Evolutionary conservation across 2,113 vertebrate species (phyloP).

Genomic region (Plestiodon gilberti): DNA sequence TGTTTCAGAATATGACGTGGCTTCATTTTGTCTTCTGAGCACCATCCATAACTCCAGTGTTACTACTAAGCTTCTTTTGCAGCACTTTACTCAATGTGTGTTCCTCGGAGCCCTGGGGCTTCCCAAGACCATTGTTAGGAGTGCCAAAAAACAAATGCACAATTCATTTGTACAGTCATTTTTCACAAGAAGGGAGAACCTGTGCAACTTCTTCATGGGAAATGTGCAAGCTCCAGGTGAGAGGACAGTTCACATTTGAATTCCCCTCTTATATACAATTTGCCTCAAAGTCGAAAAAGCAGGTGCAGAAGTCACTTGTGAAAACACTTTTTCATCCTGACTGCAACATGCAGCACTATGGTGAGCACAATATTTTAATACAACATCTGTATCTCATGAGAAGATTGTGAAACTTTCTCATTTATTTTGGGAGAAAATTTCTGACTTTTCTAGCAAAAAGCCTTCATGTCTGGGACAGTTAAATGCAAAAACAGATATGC

Average conservation of each 20-base stretch:
- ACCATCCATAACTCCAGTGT: background rate
- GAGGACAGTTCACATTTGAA: background rate
- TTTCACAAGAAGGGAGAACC: background rate
- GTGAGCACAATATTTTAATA: background rate
- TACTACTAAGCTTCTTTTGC: background rate
- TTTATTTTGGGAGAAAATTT: background rate
- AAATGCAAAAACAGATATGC: background rate
- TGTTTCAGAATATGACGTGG: background rate
- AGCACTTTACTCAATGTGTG: too few relatives aligned
- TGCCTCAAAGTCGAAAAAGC: background rate
- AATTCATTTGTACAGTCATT: background rate
- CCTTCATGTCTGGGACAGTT: conserved; percentile 10
- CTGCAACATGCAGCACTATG: background rate
- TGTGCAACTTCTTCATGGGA: background rate
- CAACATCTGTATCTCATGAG: background rate
- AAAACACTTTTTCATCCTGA: background rate
- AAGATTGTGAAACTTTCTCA: background rate
- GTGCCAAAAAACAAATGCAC: background rate
- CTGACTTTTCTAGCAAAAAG: background rate
- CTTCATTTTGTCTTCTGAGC: background rate
- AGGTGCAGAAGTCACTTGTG: background rate
- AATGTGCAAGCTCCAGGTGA: background rate
- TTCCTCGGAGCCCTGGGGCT: too few relatives aligned
- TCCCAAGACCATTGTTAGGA: too few relatives aligned
- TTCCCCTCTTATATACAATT: background rate